Percentiles rank a stretch among this genome's conserved stretches.
Evolutionary conservation across 2,113 vertebrate species (phyloP).

Genomic region (Micronisus gabar): DNA sequence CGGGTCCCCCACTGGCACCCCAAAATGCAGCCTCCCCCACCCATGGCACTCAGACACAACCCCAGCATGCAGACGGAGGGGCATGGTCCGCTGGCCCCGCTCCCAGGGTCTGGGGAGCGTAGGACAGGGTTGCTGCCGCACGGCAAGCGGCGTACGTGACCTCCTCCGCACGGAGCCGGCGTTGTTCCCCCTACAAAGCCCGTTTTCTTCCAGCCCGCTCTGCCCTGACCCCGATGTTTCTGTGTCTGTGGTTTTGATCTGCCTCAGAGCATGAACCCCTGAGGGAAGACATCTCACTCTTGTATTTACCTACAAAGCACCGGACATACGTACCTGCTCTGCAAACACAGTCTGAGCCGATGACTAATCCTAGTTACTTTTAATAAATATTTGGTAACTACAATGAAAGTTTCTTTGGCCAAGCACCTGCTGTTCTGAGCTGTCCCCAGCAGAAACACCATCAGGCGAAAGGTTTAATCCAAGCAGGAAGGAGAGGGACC

Average conservation of each 20-base stretch:
- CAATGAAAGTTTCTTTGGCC: neutral
- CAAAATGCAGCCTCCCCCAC: neutral
- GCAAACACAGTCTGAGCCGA: neutral
- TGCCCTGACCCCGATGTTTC: neutral
- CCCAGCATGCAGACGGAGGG: fast-evolving
- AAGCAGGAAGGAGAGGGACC: neutral
- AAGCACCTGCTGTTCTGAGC: neutral
- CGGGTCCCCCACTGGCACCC: neutral
- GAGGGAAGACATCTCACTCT: neutral
- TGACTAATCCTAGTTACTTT: conserved; percentile 6
- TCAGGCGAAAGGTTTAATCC: neutral
- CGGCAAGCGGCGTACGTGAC: fast-evolving
- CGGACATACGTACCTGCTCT: fast-evolving
- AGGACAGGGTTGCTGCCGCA: neutral
- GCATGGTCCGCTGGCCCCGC: fast-evolving
- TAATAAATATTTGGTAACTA: conserved; percentile 2
- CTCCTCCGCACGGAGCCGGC: fast-evolving
- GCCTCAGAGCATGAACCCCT: neutral
- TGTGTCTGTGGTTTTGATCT: neutral
- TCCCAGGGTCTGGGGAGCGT: neutral
- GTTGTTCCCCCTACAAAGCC: neutral
- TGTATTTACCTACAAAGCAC: neutral
- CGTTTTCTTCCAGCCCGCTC: fast-evolving
- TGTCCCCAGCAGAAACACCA: neutral
- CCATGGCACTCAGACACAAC: neutral